Percentiles rank a stretch among this genome's conserved stretches.
Evolutionary conservation across 2,888 invertebrate genomes (phyloP).

Genomic region (Crossocerus cetratus): DNA sequence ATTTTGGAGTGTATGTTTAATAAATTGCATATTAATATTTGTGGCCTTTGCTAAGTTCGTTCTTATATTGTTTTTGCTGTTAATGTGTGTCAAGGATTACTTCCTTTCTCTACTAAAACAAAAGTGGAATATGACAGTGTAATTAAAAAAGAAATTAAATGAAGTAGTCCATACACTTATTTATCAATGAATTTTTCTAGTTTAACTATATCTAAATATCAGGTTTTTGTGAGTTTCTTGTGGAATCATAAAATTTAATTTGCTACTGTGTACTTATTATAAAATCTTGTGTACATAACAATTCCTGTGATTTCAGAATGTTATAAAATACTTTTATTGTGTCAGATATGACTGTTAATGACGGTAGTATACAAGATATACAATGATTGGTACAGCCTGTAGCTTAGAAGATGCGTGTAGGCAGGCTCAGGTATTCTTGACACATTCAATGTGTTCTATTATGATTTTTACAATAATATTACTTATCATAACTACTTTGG

Average conservation of each 20-base stretch:
- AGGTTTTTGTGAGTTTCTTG: background rate
- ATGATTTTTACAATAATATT: slow-evolving; percentile 13
- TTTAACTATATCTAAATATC: background rate
- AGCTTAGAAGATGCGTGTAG: slow-evolving; percentile 74
- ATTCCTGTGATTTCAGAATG: slow-evolving; percentile 60
- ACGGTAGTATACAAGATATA: slow-evolving; percentile 62
- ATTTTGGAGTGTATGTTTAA: too few species aligned
- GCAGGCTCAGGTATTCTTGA: slow-evolving; percentile 71
- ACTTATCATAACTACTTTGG: background rate
- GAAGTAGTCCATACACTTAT: background rate
- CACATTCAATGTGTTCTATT: slow-evolving; percentile 5
- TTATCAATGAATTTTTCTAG: background rate
- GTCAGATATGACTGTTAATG: slow-evolving; percentile 70
- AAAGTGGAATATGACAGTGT: slow-evolving; percentile 1
- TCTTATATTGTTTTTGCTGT: background rate
- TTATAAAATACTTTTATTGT: slow-evolving; percentile 58
- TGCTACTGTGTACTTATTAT: background rate
- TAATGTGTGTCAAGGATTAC: background rate
- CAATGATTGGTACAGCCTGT: slow-evolving; percentile 74
- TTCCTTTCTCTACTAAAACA: background rate
- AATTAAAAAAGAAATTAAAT: background rate
- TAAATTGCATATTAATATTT: too few species aligned
- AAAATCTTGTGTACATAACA: background rate
- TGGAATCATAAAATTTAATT: slow-evolving; percentile 10
- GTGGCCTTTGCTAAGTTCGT: background rate